Evolutionary conservation across 1,140 invertebrate genomes (phyloP).

Genomic region (Colletes gigas): DNA sequence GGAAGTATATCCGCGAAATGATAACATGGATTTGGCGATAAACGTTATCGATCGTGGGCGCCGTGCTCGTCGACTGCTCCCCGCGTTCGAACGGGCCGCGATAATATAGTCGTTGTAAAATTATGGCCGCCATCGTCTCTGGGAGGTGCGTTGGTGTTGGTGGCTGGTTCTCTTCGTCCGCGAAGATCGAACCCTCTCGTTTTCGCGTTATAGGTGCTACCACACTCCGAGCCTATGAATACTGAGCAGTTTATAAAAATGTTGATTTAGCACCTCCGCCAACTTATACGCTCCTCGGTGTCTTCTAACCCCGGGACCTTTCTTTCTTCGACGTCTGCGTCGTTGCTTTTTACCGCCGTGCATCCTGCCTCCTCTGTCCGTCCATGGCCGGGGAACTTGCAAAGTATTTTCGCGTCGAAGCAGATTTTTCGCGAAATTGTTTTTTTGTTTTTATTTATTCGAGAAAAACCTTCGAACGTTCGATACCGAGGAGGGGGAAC

Average conservation of each 20-base stretch:
- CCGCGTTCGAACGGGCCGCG: constrained; percentile 46
- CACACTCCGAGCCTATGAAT: constrained; percentile 76
- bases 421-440: no score
- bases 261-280: constrained; percentile 77
- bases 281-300: constrained; percentile 57
- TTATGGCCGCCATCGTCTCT: constrained; percentile 62
- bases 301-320: constrained; percentile 25
- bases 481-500: no score
- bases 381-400: not conserved
- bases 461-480: no score
- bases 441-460: no score
- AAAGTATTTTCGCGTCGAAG: not conserved
- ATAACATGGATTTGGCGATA: constrained; percentile 49
- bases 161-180: constrained; percentile 17
- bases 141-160: constrained; percentile 35
- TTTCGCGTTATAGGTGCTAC: constrained; percentile 65
- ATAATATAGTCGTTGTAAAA: constrained; percentile 72
- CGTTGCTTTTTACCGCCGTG: constrained; percentile 26
- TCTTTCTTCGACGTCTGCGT: constrained; percentile 17
- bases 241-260: constrained; percentile 81
- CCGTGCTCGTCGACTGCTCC: constrained; percentile 11
- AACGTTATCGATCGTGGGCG: constrained; percentile 42
- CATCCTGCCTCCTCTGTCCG: not conserved
- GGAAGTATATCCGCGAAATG: constrained; percentile 31
- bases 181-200: constrained; percentile 67